Base-by-base conservation (phyloP, 2,113 vertebrate genomes). In the Stercorarius parasiticus region DNA sequence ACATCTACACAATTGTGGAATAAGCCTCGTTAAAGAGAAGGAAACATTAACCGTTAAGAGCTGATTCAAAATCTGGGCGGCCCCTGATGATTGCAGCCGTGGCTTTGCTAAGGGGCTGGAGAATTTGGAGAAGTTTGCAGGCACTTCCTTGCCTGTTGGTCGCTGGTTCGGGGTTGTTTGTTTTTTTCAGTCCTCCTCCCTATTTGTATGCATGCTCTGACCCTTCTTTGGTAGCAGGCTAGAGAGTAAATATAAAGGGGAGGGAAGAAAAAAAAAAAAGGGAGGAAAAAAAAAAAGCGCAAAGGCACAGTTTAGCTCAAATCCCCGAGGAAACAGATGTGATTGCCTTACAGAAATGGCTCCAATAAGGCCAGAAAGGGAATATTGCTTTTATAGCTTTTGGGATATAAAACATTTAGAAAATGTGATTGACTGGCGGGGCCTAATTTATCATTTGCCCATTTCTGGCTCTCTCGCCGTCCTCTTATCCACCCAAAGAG, bases 371-470 rank as follows among this genome's bases (percentile, higher is more conserved):
- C 96, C 97, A 97, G 98, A 94, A 96, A 98, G 97, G 98, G 98
- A 98, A 98, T 98, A 98, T 98, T 98, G 98, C 98, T 98, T 98
- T 98, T 98, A 98, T 98, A 98, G 98, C 98, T 98, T 98, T 98
- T 90, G 98, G 97, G 98, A 98, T 98, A 98, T 98, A 98, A 98
- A 98, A 95, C 98, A 98, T 98, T 98, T 98, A 98, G 97, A 92
- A 97, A 98, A 98, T 95, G 97, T 96, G 98, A 97, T 98, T 98
- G 98, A 98, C 71, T 97, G 97, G 97, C 92, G 88, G 56, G 50
- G 92, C 95, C 97, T 98, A 97, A 98, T 98, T 98, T 95, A 98
- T 98, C 98, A 98, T 96, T 97, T 98, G 81, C 97, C 92, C 82
- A 11, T 97, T 96, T 93, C 55, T 73, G 69, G 20, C 19, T 36